These are phyloP conservation scores for Cyprinus carpio DNA, from an alignment of 2,113 vertebrate species.

Conservation along the genomic window DNA sequence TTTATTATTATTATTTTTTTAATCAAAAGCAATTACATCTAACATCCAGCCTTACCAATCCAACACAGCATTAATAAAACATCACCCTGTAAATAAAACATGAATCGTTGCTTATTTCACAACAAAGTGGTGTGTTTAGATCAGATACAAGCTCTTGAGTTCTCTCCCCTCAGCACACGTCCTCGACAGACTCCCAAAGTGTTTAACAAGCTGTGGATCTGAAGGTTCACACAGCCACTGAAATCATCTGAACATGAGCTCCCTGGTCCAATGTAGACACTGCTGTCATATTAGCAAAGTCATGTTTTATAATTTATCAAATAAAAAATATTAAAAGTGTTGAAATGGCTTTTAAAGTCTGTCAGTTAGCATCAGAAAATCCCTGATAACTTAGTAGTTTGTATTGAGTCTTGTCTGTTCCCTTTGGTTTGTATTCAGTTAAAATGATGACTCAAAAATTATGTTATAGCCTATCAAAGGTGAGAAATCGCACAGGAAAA, in stretches of 20 bases:
- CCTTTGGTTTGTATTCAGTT: not conserved
- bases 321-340: conserved; percentile 54
- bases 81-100: conserved; percentile 68
- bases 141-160: conserved; percentile 38
- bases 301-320: conserved; percentile 61
- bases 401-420: not conserved
- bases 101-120: conserved; percentile 39
- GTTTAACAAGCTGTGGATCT: conserved; percentile 40
- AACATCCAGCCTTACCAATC: conserved; percentile 52
- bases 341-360: conserved; percentile 55
- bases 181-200: conserved; percentile 6
- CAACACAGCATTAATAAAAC: conserved; percentile 47
- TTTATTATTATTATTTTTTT: not conserved
- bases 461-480: too few species aligned
- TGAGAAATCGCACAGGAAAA: too few species aligned
- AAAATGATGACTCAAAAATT: too few species aligned
- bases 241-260: conserved; percentile 24
- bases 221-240: conserved; percentile 5
- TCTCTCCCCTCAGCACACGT: not conserved
- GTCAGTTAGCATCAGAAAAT: not conserved
- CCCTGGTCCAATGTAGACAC: conserved; percentile 43
- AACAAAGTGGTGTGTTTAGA: conserved; percentile 51
- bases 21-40: conserved; percentile 28
- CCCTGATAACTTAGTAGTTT: not conserved
- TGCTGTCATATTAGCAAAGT: conserved; percentile 49